Evolutionary conservation across 2,888 invertebrate species (phyloP), one percentile per base, ranked within the genome.

Genomic region (Erynnis tages): DNA sequence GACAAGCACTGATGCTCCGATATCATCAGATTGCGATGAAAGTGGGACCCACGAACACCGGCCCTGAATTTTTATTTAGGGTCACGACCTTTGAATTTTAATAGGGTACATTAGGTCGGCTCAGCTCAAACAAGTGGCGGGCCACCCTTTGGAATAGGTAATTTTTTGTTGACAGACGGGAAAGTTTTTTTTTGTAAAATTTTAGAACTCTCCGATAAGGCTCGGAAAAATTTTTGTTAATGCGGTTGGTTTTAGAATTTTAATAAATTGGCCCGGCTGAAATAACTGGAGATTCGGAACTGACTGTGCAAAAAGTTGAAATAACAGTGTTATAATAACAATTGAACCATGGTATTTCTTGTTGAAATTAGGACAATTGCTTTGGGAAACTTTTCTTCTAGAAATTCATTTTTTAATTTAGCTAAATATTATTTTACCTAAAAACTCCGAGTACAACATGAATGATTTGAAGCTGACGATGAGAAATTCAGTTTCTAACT

Each of bases 1-100:
- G 27, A 37, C 46, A 21, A 13, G 25, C 10, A 10, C 14, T n/a
- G 14, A 37, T 7, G 25, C 13, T 37, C 35, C 44, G 50, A 41
- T 34, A 37, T 37, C 47, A 52, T 48, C 52, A 53, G 41, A 53
- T 55, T 38, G 44, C 40, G 32, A 53, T 53, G 46, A 44, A 37
- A 35, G 41, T 23, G 16, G 27, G 52, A 37, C 17, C 27, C 35
- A 27, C 47, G 46, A 46, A 52, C 35, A 29, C 11, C 48, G 29
- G 34, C 54, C 48, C 58, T 44, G 54, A 55, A 63, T 67, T 69
- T 69, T 69, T 67, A 68, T 69, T 67, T 61, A 54, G 52, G 62
- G 64, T 63, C 70, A 67, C 68, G 64, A 58, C 56, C 60, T 57
- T 60, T 57, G 66, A 66, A 67, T 69, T 65, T 68, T 67, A 67